Conservation (phyloP, 2,888 invertebrate species). For the Lochmaea crataegi region DNA sequence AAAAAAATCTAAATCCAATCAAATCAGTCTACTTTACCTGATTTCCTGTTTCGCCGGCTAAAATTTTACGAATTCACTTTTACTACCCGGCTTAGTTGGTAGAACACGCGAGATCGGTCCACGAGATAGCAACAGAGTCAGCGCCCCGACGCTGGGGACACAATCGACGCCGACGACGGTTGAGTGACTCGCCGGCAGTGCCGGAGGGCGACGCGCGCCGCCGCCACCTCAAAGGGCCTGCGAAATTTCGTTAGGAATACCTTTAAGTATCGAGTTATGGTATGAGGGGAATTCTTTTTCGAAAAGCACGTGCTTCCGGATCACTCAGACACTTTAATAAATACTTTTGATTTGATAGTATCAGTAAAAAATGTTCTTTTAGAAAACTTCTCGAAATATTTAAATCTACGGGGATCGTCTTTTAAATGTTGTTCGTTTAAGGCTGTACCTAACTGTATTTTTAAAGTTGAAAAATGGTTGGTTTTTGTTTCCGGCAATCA, state of each 20-base stretch:
- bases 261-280: slow-evolving; percentile 4
- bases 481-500: no score
- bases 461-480: no score
- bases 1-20: background rate
- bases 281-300: background rate
- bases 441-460: no score
- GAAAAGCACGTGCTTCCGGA: background rate
- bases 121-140: slow-evolving; percentile 44
- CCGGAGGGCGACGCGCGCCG: slow-evolving; percentile 30
- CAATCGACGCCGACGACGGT: slow-evolving; percentile 32
- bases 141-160: slow-evolving; percentile 54
- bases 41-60: slow-evolving; percentile 20
- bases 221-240: slow-evolving; percentile 9
- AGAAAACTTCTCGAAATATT: no score
- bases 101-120: slow-evolving; percentile 34
- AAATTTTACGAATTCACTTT: slow-evolving; percentile 25
- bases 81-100: slow-evolving; percentile 23
- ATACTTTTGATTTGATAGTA: background rate
- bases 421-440: no score
- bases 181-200: slow-evolving; percentile 20
- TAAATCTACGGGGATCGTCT: no score
- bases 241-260: background rate
- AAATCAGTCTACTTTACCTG: slow-evolving; percentile 17
- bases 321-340: background rate
- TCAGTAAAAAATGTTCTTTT: no score